Evolutionary conservation across 2,888 invertebrate species (phyloP).

Genomic region (Campoplex nolae): DNA sequence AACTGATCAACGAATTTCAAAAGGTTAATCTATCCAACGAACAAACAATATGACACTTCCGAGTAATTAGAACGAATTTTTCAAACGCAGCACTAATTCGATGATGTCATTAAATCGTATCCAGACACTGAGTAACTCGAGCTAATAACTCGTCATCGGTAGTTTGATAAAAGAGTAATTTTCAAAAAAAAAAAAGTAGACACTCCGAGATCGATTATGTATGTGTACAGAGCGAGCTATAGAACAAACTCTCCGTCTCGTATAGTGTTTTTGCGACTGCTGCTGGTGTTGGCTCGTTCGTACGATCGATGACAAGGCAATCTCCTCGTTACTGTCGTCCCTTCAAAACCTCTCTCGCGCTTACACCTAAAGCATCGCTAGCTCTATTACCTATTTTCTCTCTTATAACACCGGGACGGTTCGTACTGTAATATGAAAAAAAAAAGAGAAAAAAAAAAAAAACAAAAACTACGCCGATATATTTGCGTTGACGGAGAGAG

Average conservation of each 20-base stretch:
- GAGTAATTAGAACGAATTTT: background rate
- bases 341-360: conserved; percentile 24
- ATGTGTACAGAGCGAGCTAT: conserved; percentile 13
- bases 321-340: conserved; percentile 72
- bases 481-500: conserved; percentile 24
- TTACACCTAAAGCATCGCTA: conserved; percentile 30
- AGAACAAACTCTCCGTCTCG: conserved; percentile 21
- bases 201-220: conserved; percentile 1
- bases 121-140: background rate
- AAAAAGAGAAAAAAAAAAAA: no score
- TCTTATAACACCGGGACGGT: conserved; percentile 3
- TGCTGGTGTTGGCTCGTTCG: conserved; percentile 43
- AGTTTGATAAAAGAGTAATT: background rate
- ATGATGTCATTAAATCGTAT: background rate
- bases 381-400: conserved; percentile 59
- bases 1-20: background rate
- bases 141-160: background rate
- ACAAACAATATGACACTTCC: no score
- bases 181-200: background rate
- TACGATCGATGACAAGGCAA: conserved; percentile 80
- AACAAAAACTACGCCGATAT: conserved; percentile 15
- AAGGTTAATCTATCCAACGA: background rate
- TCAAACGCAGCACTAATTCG: background rate
- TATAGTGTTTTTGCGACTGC: conserved; percentile 33
- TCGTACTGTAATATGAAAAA: conserved; percentile 57